Conservation (phyloP, 1,140 invertebrate genomes). For the Gonatopus flavifemur region DNA sequence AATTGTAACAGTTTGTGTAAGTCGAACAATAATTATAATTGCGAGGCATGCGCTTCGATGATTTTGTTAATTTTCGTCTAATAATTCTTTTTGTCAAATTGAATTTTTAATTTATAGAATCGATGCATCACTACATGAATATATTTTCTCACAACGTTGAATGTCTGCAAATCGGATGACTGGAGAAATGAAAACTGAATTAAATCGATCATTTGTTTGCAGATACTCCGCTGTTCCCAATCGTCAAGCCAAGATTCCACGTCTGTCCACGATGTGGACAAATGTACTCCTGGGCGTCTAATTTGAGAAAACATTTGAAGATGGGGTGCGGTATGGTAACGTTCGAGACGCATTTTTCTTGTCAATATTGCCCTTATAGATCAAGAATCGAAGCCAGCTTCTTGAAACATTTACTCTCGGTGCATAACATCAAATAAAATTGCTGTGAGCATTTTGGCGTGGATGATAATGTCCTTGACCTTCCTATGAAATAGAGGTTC, state of each 20-base stretch:
- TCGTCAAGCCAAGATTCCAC: slow-evolving; percentile 51
- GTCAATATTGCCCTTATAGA: slow-evolving; percentile 60
- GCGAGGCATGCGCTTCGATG: slow-evolving; percentile 47
- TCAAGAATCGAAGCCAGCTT: slow-evolving; percentile 58
- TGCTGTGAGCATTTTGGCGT: too few species aligned
- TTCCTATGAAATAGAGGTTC: too few species aligned
- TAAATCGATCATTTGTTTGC: slow-evolving; percentile 31
- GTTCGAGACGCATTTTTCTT: slow-evolving; percentile 60
- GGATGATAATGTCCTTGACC: too few species aligned
- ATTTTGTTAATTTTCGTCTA: too few species aligned
- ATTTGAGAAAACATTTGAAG: slow-evolving; percentile 55
- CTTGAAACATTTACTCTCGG: slow-evolving; percentile 53
- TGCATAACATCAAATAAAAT: slow-evolving; percentile 56
- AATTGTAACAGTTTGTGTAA: too few species aligned
- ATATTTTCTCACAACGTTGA: too few species aligned
- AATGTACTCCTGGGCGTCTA: slow-evolving; percentile 60
- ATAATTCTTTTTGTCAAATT: too few species aligned
- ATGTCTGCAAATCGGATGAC: too few species aligned
- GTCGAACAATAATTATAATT: too few species aligned
- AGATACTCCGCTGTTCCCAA: slow-evolving; percentile 53
- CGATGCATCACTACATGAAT: too few species aligned
- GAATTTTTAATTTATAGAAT: too few species aligned
- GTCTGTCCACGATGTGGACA: slow-evolving; percentile 56
- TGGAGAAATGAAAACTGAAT: slow-evolving; percentile 3
- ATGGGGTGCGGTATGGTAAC: slow-evolving; percentile 54